Base-by-base conservation (phyloP, 2,113 vertebrate species). In the Salvelinus namaycush region DNA sequence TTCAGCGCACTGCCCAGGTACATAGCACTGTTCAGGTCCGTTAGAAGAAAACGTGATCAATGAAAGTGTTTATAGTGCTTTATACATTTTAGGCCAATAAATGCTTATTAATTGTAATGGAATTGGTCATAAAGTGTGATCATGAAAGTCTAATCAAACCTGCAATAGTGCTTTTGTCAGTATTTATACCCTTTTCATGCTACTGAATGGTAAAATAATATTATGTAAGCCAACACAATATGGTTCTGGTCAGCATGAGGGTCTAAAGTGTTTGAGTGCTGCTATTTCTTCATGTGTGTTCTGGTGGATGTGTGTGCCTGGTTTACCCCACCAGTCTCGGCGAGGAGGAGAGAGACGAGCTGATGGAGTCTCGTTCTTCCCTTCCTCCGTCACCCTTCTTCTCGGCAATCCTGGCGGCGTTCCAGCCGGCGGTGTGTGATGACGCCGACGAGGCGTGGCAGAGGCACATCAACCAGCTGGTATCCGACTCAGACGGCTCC, bases 301-400 rank as follows among this genome's bases (percentile, higher is more conserved):
- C 39, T 14, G 9, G 16, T 57, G 6, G 26, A 79, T 75, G 26
- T 72, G 54, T 14, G 1, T 83, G 39, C 51, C 27, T 44, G 78
- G 76, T 78, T 26, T 27, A 1, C 67, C 66, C n/a, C 59, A 62
- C 5, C 88, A 96, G 96, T 84, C 95, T 95, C 70, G 91, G 92
- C 16, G 96, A 98, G 34, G 95, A 91, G 3, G 95, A 97, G 80
- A 92, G 81, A 80, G 95, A 95, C 1, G 92, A 94, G 22, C 31
- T 75, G 79, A 73, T 82, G 54, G 92, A 91, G 64, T 86, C 74
- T 1, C 75, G 65, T 13, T 86, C 92, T 1, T 95, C 97, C 0
- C 97, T 96, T 8, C 96, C 95, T 1, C 97, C 97, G 0, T 98
- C 96, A 0, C 97, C 96, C 0, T 99, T 99, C 91, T 99, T 99